phyloP scores from a whole-genome alignment of 2,888 invertebrate species.

The Tiphia femorata region DNA sequence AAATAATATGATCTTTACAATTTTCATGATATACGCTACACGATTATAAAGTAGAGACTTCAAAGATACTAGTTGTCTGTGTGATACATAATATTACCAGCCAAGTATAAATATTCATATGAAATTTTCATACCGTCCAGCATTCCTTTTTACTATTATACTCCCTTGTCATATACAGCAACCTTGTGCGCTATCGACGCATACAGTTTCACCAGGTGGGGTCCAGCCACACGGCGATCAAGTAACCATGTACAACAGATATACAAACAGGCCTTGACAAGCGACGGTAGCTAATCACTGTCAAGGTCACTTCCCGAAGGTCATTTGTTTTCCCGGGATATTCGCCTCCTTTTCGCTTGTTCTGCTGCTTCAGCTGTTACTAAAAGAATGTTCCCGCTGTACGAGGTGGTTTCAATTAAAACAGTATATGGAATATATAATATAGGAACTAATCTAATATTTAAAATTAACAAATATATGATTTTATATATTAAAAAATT shows the following conservation, averaged over 20 bases:
- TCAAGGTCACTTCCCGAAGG: conserved; percentile 71
- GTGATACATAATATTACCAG: background rate
- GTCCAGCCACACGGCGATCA: conserved; percentile 67
- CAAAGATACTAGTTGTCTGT: too few species aligned
- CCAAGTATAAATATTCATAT: background rate
- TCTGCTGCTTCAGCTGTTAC: conserved; percentile 67
- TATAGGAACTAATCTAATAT: too few species aligned
- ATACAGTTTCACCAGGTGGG: conserved; percentile 66
- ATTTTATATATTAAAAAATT: too few species aligned
- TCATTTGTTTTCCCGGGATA: conserved; percentile 83
- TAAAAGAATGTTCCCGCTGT: conserved; percentile 69
- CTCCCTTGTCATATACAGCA: conserved; percentile 53
- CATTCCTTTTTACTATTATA: conserved; percentile 45
- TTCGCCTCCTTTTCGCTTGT: conserved; percentile 74
- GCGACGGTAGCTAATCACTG: conserved; percentile 69
- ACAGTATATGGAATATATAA: too few species aligned
- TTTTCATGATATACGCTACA: background rate
- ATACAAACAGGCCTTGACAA: conserved; percentile 66
- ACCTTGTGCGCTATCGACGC: conserved; percentile 64
- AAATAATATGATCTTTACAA: too few species aligned
- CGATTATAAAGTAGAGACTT: too few species aligned
- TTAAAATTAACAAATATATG: background rate
- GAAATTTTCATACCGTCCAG: conserved; percentile 36
- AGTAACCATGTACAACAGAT: conserved; percentile 61
- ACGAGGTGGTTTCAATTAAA: conserved; percentile 64